Evolutionary conservation across 2,113 vertebrate species (phyloP), one percentile per base, ranked within the genome.

Genomic region (Triplophysa tibetana): DNA sequence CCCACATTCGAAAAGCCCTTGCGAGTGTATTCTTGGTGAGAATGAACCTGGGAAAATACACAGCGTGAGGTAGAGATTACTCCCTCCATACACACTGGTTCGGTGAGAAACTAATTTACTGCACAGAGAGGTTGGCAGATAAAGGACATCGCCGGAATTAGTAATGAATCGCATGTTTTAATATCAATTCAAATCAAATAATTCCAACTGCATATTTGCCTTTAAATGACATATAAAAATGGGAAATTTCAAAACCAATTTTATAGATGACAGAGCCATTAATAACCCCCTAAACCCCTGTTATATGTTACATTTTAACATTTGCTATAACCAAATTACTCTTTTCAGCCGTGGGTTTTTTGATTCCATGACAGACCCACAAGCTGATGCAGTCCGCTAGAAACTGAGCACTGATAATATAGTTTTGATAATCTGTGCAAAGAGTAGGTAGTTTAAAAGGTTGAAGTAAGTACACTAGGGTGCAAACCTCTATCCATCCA

Each of bases 41-140:
- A 70, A 80, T 77, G 73, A 75, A 77, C 82, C 61, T 77, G 50
- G 73, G 78, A 65, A 65, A 21, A 70, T 26, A 68, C 67, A 13
- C 62, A 68, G 41, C 23, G 33, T 65, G 73, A 66, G 74, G 50
- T 60, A 62, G 64, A 74, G 52, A 73, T 68, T 74, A 48, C 41
- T 29, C 41, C 24, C 65, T 77, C 26, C 64, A 72, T 38, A 65
- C 63, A 61, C 63, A 61, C 23, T 17, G 63, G 38, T 74, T 75
- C 54, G 68, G 64, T n/a, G 38, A 69, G 48, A 67, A 81, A 48
- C 38, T 73, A 43, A 64, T 63, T 73, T 72, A 21, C 60, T 56
- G 62, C 80, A 76, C 14, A 68, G 74, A 38, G 60, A 41, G 70
- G 75, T 74, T 43, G 43, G 75, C 65, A 77, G 65, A 67, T 61